Base-by-base conservation (phyloP, 2,888 invertebrate genomes). In the Cryptocheilus praepositus region DNA sequence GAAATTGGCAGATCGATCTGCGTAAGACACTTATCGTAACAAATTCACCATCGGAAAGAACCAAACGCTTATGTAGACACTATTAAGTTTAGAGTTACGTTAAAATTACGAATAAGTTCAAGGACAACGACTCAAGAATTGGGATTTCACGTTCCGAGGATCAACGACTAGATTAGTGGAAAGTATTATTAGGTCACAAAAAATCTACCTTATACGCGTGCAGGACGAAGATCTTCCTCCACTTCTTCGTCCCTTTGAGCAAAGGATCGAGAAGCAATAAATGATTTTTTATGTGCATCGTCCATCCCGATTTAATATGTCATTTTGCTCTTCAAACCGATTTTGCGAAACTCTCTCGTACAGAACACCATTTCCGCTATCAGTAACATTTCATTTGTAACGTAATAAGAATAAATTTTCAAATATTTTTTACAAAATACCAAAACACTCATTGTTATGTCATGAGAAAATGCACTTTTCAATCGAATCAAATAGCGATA, bases 81-180 rank as follows among this genome's bases (percentile, higher is more conserved):
- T 18, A 64, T 63, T 61, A 64, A n/a, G 51, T 53, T 46, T 15
- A 8, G 16, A 22, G 7, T 28, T 44, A 57, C 18, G 52, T 52
- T 67, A 56, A 46, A 53, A 43, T 45, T 22, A 49, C 28, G 52
- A 52, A 63, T 70, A 36, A 11, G 36, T 36, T 36, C 13, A 11
- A 2, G 36, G 11, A 36, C 36, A 36, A 11, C 13, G 36, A 36
- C 13, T 36, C 7, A 36, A 36, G 49, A 18, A 11, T 49, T 49
- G 19, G 25, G 21, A 18, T 67, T 49, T 44, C 44, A 49, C 56
- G 49, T 61, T 67, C 70, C 55, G 58, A 56, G 53, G 58, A 70
- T 64, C 73, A 71, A 67, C 62, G 62, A 71, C 67, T 73, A 70
- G 22, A 61, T 53, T 58, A n/a, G n/a, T 71, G 65, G 58, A 46